A percentile compares a stretch with the other conserved stretches of the same genome.
Conservation (phyloP, 2,797 vertebrate species). For the Botia almorhae region DNA sequence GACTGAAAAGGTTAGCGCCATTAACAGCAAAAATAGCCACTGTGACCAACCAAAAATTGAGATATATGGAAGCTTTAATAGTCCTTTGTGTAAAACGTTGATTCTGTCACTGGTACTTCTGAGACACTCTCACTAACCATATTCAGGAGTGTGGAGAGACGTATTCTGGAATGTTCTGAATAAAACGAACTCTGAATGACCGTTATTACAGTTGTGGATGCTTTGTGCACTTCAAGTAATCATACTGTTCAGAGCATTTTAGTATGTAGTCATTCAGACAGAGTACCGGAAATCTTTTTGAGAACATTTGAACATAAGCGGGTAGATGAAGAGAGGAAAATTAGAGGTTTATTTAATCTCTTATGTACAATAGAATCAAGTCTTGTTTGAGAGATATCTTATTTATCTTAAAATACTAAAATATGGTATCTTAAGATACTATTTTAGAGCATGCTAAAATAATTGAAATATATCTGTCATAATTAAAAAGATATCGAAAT, state of each 20-base stretch:
- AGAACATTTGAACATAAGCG: neutral
- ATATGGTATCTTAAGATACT: too few relatives aligned
- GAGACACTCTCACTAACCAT: constrained; percentile 21
- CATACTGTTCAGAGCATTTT: neutral
- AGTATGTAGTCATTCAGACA: neutral
- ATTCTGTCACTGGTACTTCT: constrained; percentile 23
- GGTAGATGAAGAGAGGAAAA: neutral
- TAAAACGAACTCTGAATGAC: constrained; percentile 22
- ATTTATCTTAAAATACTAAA: too few relatives aligned
- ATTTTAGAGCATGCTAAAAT: neutral
- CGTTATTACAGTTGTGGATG: constrained; percentile 14
- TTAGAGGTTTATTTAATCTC: neutral
- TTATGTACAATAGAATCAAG: neutral
- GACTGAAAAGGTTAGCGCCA: constrained; percentile 45
- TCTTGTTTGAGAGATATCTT: too few relatives aligned
- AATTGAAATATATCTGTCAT: neutral
- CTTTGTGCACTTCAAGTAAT: constrained; percentile 27
- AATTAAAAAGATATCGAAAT: constrained; percentile 14
- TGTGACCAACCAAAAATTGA: neutral
- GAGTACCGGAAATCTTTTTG: neutral
- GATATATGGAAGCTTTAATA: constrained; percentile 13
- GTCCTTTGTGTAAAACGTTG: neutral
- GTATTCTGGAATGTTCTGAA: constrained; percentile 16
- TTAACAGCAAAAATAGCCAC: constrained; percentile 32
- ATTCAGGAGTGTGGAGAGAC: neutral